Percentiles rank a stretch among this genome's conserved stretches.
Evolutionary conservation across 2,888 invertebrate genomes (phyloP).

Genomic region (Andrena marginata): DNA sequence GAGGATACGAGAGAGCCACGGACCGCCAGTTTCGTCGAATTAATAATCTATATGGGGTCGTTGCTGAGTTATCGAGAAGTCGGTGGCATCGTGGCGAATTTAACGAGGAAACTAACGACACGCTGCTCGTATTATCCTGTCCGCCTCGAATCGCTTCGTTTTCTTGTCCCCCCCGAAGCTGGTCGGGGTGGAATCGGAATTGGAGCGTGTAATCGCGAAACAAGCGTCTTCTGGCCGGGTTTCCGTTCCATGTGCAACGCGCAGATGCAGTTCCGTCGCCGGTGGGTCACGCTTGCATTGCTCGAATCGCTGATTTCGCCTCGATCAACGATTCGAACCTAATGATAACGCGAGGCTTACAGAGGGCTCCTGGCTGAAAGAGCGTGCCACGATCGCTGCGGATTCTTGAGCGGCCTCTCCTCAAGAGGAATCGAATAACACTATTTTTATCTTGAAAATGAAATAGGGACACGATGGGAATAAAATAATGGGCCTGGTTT

Average conservation of each 20-base stretch:
- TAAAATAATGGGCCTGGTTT: too few species aligned
- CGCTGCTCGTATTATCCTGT: conserved; percentile 40
- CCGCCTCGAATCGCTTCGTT: conserved; percentile 24
- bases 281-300: conserved; percentile 7
- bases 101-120: conserved; percentile 57
- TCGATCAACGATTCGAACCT: conserved; percentile 19
- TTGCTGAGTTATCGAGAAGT: conserved; percentile 46
- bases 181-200: conserved; percentile 47
- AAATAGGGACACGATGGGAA: too few species aligned
- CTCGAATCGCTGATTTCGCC: conserved; percentile 3
- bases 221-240: conserved; percentile 45
- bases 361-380: too few species aligned
- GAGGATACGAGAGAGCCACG: neutral
- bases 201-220: conserved; percentile 56
- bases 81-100: conserved; percentile 42
- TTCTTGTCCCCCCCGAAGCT: conserved; percentile 35
- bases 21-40: conserved; percentile 29
- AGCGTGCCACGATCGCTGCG: too few species aligned
- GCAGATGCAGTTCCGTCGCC: conserved; percentile 23
- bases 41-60: conserved; percentile 40
- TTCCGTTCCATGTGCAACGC: conserved; percentile 47
- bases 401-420: too few species aligned
- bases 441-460: too few species aligned
- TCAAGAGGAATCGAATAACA: too few species aligned
- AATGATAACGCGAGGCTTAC: too few species aligned